These are phyloP conservation scores for Blennius ocellaris DNA, from an alignment of 2,113 vertebrate species.

Conservation along the genomic window DNA sequence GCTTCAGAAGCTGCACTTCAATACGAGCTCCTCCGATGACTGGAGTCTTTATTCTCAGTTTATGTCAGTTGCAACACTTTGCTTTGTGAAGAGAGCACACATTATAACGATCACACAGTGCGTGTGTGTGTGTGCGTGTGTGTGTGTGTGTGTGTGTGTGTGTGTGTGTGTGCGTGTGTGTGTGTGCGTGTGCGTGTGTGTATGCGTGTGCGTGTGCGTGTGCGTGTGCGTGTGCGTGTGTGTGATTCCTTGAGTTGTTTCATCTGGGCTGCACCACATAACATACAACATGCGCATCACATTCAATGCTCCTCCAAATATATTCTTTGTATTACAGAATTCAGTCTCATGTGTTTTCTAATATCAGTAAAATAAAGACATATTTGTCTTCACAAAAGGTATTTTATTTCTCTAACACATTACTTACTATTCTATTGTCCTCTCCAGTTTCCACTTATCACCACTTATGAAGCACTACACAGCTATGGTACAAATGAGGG, in stretches of 20 bases:
- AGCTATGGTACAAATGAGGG: too few species aligned
- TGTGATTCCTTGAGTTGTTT: background rate
- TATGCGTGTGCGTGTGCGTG: too few species aligned
- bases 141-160: background rate
- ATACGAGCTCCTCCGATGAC: slow-evolving; percentile 20
- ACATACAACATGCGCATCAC: background rate
- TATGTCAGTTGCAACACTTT: slow-evolving; percentile 17
- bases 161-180: background rate
- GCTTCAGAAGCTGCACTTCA: slow-evolving; percentile 44
- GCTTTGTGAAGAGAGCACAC: slow-evolving; percentile 3
- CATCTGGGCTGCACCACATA: background rate
- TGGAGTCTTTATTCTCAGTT: slow-evolving; percentile 28
- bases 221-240: background rate
- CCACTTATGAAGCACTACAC: too few species aligned
- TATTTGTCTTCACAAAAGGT: too few species aligned
- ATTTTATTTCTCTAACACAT: too few species aligned
- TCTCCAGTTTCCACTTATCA: too few species aligned
- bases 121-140: background rate
- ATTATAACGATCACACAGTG: slow-evolving; percentile 29
- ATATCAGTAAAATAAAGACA: too few species aligned
- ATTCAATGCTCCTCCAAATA: too few species aligned
- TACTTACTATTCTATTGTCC: too few species aligned
- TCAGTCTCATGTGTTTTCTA: too few species aligned
- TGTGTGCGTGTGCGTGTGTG: too few species aligned
- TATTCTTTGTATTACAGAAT: too few species aligned